Conservation (phyloP, 2,797 vertebrate species). For the Myiothlypis coronata region DNA sequence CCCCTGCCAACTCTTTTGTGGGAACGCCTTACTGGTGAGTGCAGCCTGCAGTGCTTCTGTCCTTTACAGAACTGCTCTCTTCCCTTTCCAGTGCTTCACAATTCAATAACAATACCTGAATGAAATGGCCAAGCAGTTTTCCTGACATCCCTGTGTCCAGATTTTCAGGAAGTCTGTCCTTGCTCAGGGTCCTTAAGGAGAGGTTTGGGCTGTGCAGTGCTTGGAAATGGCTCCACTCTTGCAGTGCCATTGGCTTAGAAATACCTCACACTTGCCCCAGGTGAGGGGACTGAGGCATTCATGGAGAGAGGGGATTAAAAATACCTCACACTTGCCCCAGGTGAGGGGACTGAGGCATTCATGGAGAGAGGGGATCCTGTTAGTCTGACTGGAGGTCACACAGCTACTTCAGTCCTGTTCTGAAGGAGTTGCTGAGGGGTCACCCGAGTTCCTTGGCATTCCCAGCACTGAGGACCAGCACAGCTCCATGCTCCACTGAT, state of each 20-base stretch:
- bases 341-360: not conserved
- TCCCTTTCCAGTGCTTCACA: not conserved
- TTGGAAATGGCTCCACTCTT: not conserved
- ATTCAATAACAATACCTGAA: not conserved
- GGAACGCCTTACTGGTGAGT: slow-evolving; percentile 98
- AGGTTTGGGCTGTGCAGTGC: not conserved
- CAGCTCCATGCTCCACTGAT: slow-evolving; percentile 49
- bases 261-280: not conserved
- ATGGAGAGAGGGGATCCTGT: not conserved
- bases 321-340: not conserved
- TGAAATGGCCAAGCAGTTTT: not conserved
- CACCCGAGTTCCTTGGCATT: slow-evolving; percentile 34
- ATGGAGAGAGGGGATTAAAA: not conserved
- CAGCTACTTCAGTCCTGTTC: not conserved
- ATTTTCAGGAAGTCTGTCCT: not conserved
- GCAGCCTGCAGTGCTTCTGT: not conserved
- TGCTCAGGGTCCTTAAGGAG: not conserved
- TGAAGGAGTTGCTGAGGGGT: not conserved
- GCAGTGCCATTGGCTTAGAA: not conserved
- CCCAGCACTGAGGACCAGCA: slow-evolving; percentile 1
- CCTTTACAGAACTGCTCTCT: not conserved
- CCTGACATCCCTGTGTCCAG: not conserved
- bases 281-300: not conserved
- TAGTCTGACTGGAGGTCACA: not conserved
- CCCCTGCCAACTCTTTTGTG: slow-evolving; percentile 98